phyloP scores from a whole-genome alignment of 1,140 invertebrate species.

The Apocrypta bakeri region DNA sequence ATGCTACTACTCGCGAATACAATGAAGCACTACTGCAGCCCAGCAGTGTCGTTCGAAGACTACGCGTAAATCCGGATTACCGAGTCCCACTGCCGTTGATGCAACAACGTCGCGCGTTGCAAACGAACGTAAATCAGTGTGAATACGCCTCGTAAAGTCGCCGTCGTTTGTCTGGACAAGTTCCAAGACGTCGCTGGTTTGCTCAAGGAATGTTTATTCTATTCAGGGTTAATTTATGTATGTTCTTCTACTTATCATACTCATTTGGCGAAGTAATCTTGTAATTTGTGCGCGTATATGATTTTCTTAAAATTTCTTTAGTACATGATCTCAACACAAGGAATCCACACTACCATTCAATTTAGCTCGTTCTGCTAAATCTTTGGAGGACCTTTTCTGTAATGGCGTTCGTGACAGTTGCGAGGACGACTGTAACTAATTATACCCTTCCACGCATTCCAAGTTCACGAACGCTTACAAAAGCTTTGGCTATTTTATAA shows the following conservation, averaged over 20 bases:
- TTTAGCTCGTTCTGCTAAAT: not conserved
- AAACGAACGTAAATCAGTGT: slow-evolving; percentile 44
- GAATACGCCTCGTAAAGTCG: slow-evolving; percentile 16
- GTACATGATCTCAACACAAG: no score
- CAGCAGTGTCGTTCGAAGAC: not conserved
- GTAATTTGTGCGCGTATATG: not conserved
- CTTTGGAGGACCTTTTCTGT: not conserved
- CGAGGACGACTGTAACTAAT: not conserved
- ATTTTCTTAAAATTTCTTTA: not conserved
- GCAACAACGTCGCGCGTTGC: not conserved
- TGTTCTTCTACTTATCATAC: not conserved
- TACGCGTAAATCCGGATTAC: slow-evolving; percentile 40
- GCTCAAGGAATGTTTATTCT: not conserved
- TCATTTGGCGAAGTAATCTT: not conserved
- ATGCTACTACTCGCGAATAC: not conserved
- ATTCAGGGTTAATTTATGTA: not conserved
- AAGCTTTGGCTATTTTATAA: not conserved
- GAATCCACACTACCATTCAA: no score
- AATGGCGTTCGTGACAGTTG: slow-evolving; percentile 10
- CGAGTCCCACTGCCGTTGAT: not conserved
- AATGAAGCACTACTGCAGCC: slow-evolving; percentile 14
- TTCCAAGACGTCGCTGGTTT: not conserved
- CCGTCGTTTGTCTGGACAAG: not conserved
- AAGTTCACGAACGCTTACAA: not conserved
- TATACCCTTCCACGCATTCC: not conserved